Evolutionary conservation across 2,888 invertebrate genomes (phyloP), one percentile per base, ranked within the genome.

Genomic region (Shargacucullia verbasci): DNA sequence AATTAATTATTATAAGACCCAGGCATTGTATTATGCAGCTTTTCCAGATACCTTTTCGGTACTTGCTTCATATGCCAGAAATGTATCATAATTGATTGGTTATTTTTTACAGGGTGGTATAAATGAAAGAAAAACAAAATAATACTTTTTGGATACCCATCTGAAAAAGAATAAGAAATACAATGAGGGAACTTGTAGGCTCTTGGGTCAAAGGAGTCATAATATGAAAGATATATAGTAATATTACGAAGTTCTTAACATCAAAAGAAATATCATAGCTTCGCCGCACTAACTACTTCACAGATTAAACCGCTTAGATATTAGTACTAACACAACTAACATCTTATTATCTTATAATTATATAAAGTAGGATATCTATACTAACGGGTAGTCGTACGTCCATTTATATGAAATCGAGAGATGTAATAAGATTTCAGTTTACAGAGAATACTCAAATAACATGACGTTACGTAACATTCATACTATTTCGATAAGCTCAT

Each of bases 31-130:
- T 40, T 40, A 31, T 52, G 40, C 54, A 20, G 52, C 59, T 64
- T 69, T 11, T 62, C 44, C 46, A 31, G 1, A 49, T 63, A 58
- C 44, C 53, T 37, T 14, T 27, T 52, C 33, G 65, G 65, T 68
- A 50, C 39, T 66, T 59, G 62, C 65, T 68, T 63, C 10, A 29
- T 59, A 59, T 46, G 67, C 47, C 57, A 45, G 50, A 58, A 45
- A 40, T 67, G 8, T 70, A 60, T 63, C 49, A 55, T 76, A 58
- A 67, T 60, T 46, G 55, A 59, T 77, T 79, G 78, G 81, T 78
- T 75, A 82, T 90, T 80, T 85, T 83, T 92, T 90, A 54, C 92
- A 92, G 92, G 91, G 82, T 82, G 87, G 86, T 87, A 88, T 89
- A 90, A 84, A 89, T 90, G 87, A 91, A 75, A 80, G 67, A 79